phyloP scores from a whole-genome alignment of 2,888 invertebrate genomes.

The Siphlonurus alternatus region DNA sequence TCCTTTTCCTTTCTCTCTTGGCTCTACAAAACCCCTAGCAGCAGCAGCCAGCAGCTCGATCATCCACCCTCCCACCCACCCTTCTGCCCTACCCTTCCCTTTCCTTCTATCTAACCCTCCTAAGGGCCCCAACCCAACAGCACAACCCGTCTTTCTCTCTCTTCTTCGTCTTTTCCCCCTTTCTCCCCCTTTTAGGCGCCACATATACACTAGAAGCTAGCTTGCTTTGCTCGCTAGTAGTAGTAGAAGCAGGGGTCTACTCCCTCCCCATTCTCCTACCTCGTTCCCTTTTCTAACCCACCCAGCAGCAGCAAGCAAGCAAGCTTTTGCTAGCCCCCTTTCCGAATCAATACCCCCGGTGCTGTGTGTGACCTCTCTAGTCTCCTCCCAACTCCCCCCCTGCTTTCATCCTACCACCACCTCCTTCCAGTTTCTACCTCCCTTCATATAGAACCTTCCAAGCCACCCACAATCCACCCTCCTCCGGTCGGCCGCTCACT shows the following conservation, averaged over 20 bases:
- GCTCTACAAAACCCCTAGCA: neutral
- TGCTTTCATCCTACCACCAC: neutral
- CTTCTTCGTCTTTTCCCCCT: neutral
- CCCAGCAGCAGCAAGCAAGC: neutral
- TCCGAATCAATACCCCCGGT: neutral
- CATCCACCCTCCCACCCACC: neutral
- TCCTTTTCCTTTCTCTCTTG: neutral
- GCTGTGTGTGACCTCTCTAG: neutral
- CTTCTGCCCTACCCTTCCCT: neutral
- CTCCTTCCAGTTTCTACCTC: neutral
- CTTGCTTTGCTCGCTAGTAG: neutral
- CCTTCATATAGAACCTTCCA: neutral
- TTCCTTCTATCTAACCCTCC: neutral
- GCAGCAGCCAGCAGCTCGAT: neutral
- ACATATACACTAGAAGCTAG: neutral
- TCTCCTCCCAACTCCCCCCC: neutral
- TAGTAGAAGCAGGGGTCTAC: neutral
- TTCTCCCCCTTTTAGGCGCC: neutral
- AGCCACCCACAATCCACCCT: neutral
- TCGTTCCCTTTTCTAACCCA: neutral
- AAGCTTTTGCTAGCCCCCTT: neutral
- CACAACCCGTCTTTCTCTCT: slow-evolving; percentile 7
- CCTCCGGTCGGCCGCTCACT: neutral
- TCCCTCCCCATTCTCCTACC: slow-evolving; percentile 3
- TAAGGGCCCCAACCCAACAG: neutral